Evolutionary conservation across 1,140 invertebrate species (phyloP), one percentile per base, ranked within the genome.

Genomic region (Conopomorpha cramerella): DNA sequence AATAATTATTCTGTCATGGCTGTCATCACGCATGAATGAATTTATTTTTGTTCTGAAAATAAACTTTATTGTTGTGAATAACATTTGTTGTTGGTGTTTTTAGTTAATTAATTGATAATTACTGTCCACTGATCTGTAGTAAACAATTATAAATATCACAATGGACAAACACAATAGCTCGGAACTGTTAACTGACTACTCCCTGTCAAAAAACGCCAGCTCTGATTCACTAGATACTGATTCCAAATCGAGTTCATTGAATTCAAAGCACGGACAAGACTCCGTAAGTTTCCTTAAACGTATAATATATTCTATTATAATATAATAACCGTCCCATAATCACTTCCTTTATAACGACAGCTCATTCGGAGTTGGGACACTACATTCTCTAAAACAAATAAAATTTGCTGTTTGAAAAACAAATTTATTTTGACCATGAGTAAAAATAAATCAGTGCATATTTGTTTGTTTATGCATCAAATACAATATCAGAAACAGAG

Each of bases 201-300:
- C 71, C 10, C 41, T 74, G 27, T 77, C 72, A 6, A 79, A 78
- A 55, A 78, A 89, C 78, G 85, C 85, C 11, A 89, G 87, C 67
- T 85, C 85, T 19, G 89, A 92, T 67, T 90, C 88, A 10, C 78
- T 91, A 41, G 84, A 88, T 63, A 89, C 89, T 1, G 88, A 91
- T 39, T 78, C 77, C 23, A 91, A 92, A 79, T 91, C 89, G 45
- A 89, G 87, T 71, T 91, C 89, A 33, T 79, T 91, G 39, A 90
- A 90, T 74, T 90, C 89, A 16, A 91, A 91, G 80, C 82, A 85
- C 64, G 87, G 81, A 58, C 85, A 84, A 56, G 88, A 91, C 78
- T 86, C 84, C 61, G 86, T 88, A 82, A 84, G 81, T 79, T 56
- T 67, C 77, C 57, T 73, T 79, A 77, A 66, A 67, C 45, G 77